Base-by-base conservation (phyloP, 2,888 invertebrate species). In the Phengaris arion region DNA sequence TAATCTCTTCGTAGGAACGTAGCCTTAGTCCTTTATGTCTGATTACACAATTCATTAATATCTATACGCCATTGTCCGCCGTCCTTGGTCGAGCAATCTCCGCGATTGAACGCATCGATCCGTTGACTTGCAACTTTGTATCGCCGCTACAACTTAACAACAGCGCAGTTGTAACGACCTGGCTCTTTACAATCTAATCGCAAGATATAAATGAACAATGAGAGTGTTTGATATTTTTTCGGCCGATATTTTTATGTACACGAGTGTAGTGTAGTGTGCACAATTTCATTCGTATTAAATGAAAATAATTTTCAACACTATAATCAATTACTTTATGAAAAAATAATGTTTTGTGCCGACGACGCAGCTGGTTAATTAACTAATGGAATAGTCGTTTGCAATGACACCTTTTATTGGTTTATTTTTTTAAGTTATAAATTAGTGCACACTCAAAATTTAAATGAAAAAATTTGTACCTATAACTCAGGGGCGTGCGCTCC, bases 91-190 rank as follows among this genome's bases (percentile, higher is more conserved):
- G 15, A 10, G 2, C 59, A 22, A 22, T 59, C 15, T 35, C 59
- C 15, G 4, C 10, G 10, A 35, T 59, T 22, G 10, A 22, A 5
- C 59, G 59, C 22, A 59, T 59, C 59, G 59, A 59, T 22, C 59
- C 10, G 59, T 22, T 59, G 59, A 59, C 59, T 59, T 59, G 59
- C 59, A 59, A 59, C 2, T 59, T 59, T 22, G 59, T 59, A 15
- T 57, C 57, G 57, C n/a, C 55, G 48, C 6, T 48, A n/a, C n/a
- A 55, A 13, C 15, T n/a, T 7, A n/a, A 22, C 22, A 22, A 0
- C 22, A 22, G 22, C 22, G 22, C 22, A 22, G 22, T 22, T 22
- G 22, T 22, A 22, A 22, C 22, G 22, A 22, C 22, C 22, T 22
- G 22, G 22, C 22, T 1, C 22, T 22, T 22, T 22, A 22, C 22